Base-by-base conservation (phyloP, 2,888 invertebrate species). In the Ctenicera cuprea region DNA sequence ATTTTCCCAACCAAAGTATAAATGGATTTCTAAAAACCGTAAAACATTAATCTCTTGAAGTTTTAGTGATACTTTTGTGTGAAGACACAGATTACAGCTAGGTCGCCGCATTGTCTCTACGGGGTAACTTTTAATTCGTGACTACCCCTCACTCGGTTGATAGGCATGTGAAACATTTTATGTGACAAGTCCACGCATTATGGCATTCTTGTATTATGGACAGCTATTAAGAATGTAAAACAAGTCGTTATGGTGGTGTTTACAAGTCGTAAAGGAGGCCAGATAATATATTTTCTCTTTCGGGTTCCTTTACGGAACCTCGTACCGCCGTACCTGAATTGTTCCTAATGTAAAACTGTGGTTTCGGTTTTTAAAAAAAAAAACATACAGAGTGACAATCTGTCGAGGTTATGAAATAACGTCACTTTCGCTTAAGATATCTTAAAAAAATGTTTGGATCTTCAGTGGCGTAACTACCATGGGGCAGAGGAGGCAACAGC, bases 261-360 rank as follows among this genome's bases (percentile, higher is more conserved):
- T 81, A 81, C 81, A 80, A 81, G 80, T 79, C 80, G 80, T 81
- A 81, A 81, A 81, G 79, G 76, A 79, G 75, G 73, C 77, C 78
- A 80, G 79, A 80, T 78, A 80, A 79, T 80, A 80, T 80, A 79
- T 80, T 80, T 79, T 77, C 77, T 78, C 77, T 78, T 79, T 76
- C 62, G 68, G 76, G 76, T 73, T 74, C 75, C 75, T 79, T 77
- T 74, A 72, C 38, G 45, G 71, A 50, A 41, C 69, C 20, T 64
- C 64, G 64, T 43, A 74, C 76, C 72, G 76, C 70, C 73, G 64
- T 79, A 79, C 79, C 79, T 79, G 79, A 71, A 73, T 26, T 65
- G 37, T 75, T 69, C 67, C 67, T 74, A 71, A 68, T 77, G 48
- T 76, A 69, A 72, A 75, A 76, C 59, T 75, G 75, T 72, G 76